phyloP scores from a whole-genome alignment of 2,797 vertebrate species.

The Ispidina lecontei region DNA sequence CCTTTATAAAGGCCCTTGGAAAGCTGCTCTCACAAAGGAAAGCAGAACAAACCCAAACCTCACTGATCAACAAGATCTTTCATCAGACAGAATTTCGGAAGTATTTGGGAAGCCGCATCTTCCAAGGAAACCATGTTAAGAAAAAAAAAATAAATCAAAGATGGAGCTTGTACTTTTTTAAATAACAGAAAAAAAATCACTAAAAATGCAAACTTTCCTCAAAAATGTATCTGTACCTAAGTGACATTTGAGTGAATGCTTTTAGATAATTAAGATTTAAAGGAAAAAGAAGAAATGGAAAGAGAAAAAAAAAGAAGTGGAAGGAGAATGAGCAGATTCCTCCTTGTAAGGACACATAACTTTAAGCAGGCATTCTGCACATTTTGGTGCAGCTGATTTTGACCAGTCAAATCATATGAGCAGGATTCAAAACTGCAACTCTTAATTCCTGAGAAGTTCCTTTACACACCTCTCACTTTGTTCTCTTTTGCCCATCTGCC shows the following conservation, averaged over 20 bases:
- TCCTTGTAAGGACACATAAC: background rate
- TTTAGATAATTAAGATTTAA: background rate
- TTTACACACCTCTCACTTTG: fast-evolving
- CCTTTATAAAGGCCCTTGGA: background rate
- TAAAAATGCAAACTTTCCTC: background rate
- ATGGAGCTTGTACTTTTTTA: no score
- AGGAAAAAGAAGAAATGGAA: background rate
- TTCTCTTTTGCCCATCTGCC: background rate
- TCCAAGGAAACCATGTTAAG: background rate
- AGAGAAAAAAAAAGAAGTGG: no score
- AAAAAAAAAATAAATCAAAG: background rate
- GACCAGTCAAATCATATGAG: background rate
- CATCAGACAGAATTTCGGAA: background rate
- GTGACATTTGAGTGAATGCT: background rate
- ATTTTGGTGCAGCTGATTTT: background rate
- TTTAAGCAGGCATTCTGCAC: background rate
- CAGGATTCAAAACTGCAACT: background rate
- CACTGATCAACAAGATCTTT: background rate
- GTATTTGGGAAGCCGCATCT: background rate
- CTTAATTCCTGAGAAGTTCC: background rate
- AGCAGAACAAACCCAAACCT: background rate
- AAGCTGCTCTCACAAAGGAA: background rate
- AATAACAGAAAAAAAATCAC: background rate
- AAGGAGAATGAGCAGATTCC: background rate
- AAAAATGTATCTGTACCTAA: background rate